Evolutionary conservation across 64 coral and sea anemone genomes (phyloP).

Genomic region (Exaiptasia diaphana): DNA sequence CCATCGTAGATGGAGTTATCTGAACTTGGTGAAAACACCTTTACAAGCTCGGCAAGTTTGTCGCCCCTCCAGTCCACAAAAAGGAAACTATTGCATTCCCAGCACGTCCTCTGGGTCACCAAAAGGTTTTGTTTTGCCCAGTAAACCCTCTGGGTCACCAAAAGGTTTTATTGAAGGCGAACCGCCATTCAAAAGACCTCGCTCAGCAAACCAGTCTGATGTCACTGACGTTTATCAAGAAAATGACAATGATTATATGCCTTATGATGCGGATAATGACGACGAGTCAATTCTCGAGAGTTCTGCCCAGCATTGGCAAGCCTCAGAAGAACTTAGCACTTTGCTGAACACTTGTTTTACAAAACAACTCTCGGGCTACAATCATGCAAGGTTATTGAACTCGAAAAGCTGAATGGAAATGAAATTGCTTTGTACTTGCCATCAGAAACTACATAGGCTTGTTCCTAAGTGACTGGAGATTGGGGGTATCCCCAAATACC

Average conservation of each 20-base stretch:
- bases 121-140: background rate
- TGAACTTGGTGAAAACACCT: too few relatives aligned
- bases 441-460: too few relatives aligned
- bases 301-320: slow-evolving; percentile 30
- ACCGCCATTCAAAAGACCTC: background rate
- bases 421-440: too few relatives aligned
- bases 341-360: slow-evolving; percentile 1
- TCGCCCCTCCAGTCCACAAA: background rate
- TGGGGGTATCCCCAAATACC: too few relatives aligned
- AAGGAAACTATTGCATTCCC: background rate
- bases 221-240: background rate
- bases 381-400: too few relatives aligned
- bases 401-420: too few relatives aligned
- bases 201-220: background rate
- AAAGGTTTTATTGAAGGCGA: background rate
- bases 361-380: slow-evolving; percentile 34
- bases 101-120: background rate
- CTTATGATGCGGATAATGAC: background rate
- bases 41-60: background rate
- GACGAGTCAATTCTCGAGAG: background rate
- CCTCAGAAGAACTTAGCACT: slow-evolving; percentile 4
- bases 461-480: too few relatives aligned
- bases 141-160: background rate
- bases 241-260: background rate
- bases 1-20: background rate